Conservation (phyloP, 35 echinoderm and acorn worm species). For the Hemicentrotus pulcherrimus region DNA sequence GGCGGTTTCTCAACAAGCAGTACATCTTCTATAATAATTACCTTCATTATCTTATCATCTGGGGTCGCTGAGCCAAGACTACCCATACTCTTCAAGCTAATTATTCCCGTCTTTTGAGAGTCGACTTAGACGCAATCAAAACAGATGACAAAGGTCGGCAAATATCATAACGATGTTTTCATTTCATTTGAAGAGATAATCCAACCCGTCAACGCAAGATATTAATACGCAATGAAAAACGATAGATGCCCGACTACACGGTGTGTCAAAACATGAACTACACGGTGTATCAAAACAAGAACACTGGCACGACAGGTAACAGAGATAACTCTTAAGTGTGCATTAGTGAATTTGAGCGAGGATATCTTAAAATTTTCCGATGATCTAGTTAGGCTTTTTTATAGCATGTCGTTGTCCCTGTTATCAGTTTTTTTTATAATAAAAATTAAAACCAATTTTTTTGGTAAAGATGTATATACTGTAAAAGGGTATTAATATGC, state of each 20-base stretch:
- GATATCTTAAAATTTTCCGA: no score
- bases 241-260: not conserved
- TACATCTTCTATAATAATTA: no score
- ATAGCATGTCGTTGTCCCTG: no score
- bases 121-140: conserved; percentile 30
- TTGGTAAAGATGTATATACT: no score
- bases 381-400: no score
- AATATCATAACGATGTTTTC: conserved; percentile 48
- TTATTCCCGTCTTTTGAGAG: conserved; percentile 26
- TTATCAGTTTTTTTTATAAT: no score
- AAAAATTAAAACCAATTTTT: no score
- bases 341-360: no score
- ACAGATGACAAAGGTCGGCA: conserved; percentile 41
- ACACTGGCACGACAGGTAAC: not conserved
- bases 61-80: not conserved
- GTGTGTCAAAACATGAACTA: not conserved
- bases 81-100: not conserved
- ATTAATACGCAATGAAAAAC: conserved; percentile 24
- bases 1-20: no score
- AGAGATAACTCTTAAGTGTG: no score
- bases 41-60: not conserved
- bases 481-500: no score
- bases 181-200: conserved; percentile 47
- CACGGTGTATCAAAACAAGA: not conserved
- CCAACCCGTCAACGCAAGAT: not conserved